Base-by-base conservation (phyloP, 2,113 vertebrate genomes). In the Gila orcuttii region DNA sequence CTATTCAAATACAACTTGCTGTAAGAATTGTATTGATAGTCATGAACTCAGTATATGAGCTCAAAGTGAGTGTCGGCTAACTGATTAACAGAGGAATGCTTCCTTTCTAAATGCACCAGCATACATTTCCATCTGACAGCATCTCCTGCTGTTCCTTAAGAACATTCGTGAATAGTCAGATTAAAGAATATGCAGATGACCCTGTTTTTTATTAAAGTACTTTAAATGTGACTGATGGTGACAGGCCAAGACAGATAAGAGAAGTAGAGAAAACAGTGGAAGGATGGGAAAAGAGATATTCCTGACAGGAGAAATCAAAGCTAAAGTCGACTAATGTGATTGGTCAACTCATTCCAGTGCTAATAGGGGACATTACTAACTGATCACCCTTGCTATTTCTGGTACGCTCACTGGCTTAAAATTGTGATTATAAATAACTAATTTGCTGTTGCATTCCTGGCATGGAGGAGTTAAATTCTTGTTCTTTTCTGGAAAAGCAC, bases 181-280 rank as follows among this genome's bases (percentile, higher is more conserved):
- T 93, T 91, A 93, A 93, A 87, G 86, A 87, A 66, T 71, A 86
- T 84, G 90, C 92, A 93, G 90, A 93, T 93, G 89, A 87, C 79
- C 88, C 86, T 86, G 87, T 60, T 88, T 91, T 64, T 60, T 74
- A 60, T 74, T 23, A 62, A 60, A 82, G 39, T 31, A 39, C 36
- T 75, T 75, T 68, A 78, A 52, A 47, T 60, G 19, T 73, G 77
- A 73, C 42, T 64, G 66, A 80, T 79, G 57, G 36, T 69, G 75
- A 85, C 78, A 45, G 23, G 76, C 31, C 1, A 57, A 55, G 45
- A 57, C 13, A 36, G 59, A 60, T 25, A 42, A 23, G 11, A 64
- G 57, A 33, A n/a, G 39, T 50, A 45, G 36, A n/a, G 55, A 42
- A 42, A n/a, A 42, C 11, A 42, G 69, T 52, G 85, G 79, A 77